Evolutionary conservation across 1,140 invertebrate genomes (phyloP).

Genomic region (Sarcophaga bullata): DNA sequence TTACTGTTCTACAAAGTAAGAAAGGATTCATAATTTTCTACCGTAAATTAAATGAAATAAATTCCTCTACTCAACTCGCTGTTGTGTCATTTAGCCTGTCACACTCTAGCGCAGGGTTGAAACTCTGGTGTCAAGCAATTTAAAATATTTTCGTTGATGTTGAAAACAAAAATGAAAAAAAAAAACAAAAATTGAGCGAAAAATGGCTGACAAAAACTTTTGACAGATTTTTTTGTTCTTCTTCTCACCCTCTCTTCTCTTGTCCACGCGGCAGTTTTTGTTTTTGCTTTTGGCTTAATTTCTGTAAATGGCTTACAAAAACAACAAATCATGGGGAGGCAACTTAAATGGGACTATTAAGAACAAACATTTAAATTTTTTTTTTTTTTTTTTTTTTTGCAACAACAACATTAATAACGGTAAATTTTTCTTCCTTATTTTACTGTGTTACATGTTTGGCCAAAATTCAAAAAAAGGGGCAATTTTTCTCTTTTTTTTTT

Average conservation of each 20-base stretch:
- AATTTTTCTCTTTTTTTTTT: too few relatives aligned
- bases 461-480: too few relatives aligned
- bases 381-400: not conserved
- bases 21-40: not conserved
- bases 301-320: not conserved
- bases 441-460: too few relatives aligned
- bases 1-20: not conserved
- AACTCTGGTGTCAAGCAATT: not conserved
- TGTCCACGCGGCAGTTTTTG: not conserved
- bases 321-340: not conserved
- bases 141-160: conserved; percentile 4
- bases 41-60: not conserved
- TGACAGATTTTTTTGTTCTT: not conserved
- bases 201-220: not conserved
- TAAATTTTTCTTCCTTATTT: too few relatives aligned
- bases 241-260: not conserved
- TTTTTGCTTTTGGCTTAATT: not conserved
- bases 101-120: not conserved
- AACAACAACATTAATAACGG: too few relatives aligned
- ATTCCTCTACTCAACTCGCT: not conserved
- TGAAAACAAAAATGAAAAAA: not conserved
- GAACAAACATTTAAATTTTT: not conserved
- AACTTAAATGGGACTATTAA: not conserved
- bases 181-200: not conserved
- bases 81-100: not conserved